Percentiles rank a stretch among this genome's conserved stretches.
phyloP scores from a whole-genome alignment of 1,140 invertebrate genomes.

The Drosophila littoralis region DNA sequence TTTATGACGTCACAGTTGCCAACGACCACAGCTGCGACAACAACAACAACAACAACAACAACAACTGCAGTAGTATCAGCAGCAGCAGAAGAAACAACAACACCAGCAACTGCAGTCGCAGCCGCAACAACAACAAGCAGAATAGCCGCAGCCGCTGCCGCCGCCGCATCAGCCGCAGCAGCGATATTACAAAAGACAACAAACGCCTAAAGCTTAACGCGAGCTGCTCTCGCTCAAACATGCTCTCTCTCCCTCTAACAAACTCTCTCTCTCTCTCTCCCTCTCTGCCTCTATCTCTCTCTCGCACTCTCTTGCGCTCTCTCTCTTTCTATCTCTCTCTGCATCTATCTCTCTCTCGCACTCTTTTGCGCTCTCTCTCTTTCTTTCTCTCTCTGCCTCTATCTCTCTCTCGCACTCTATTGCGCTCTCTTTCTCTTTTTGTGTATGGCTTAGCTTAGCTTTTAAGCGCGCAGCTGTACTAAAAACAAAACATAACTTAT shows the following conservation, averaged over 20 bases:
- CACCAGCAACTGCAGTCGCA: conserved; percentile 17
- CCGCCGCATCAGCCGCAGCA: conserved; percentile 18
- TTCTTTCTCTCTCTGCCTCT: conserved; percentile 8
- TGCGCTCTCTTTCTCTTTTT: conserved; percentile 11
- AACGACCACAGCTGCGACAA: conserved; percentile 29
- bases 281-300: conserved; percentile 4
- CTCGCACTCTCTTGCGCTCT: conserved; percentile 4
- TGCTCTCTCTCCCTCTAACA: conserved; percentile 2
- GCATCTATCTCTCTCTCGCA: conserved; percentile 1
- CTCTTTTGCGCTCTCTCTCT: conserved; percentile 4
- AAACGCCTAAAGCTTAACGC: conserved; percentile 53
- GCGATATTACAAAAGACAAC: conserved; percentile 21
- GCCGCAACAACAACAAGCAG: conserved; percentile 9
- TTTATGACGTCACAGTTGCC: conserved; percentile 75
- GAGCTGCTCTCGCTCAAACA: conserved; percentile 4
- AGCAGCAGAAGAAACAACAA: conserved; percentile 25
- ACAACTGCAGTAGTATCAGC: conserved; percentile 1
- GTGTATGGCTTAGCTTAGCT: conserved; percentile 23
- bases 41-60: conserved; percentile 26
- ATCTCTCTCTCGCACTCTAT: background rate
- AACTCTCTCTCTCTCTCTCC: conserved; percentile 2
- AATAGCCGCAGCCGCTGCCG: conserved; percentile 15
- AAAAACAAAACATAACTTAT: conserved; percentile 39
- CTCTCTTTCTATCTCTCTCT: conserved; percentile 8
- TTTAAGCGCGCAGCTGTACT: conserved; percentile 50